A percentile compares a stretch with the other conserved stretches of the same genome.
Evolutionary conservation across 64 coral and sea anemone genomes (phyloP).

Genomic region (Trachythela sp.): DNA sequence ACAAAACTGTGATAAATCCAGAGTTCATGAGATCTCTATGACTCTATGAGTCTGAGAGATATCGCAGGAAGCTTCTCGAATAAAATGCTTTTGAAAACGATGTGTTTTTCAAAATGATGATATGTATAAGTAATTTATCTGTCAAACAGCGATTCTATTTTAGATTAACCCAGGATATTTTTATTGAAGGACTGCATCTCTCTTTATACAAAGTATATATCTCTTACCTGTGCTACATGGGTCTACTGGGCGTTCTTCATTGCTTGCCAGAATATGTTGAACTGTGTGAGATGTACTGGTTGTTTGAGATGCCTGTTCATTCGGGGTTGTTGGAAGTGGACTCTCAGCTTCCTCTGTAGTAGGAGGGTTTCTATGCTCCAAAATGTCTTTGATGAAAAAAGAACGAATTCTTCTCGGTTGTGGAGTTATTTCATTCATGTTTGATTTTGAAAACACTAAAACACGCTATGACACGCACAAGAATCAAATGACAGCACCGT

Average conservation of each 20-base stretch:
- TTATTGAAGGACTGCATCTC: not conserved
- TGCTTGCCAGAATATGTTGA: not conserved
- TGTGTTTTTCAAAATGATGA: not conserved
- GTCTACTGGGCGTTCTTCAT: not conserved
- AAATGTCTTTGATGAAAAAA: slow-evolving; percentile 21
- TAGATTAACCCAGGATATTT: not conserved
- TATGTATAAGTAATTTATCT: not conserved
- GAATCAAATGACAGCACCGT: not conserved
- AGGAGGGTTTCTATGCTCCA: not conserved
- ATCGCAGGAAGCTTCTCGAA: not conserved
- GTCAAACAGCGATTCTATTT: slow-evolving; percentile 11
- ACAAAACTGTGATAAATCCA: not conserved
- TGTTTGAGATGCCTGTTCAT: not conserved
- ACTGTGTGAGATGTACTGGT: not conserved
- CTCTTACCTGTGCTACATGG: not conserved
- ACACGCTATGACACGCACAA: not conserved
- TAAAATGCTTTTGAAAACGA: not conserved
- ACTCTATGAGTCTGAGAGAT: not conserved
- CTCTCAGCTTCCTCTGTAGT: not conserved
- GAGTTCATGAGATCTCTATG: not conserved
- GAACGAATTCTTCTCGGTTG: not conserved
- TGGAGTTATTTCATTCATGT: not conserved
- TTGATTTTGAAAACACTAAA: not conserved
- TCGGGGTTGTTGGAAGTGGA: not conserved
- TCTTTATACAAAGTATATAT: no score